These are phyloP conservation scores for Muntiacus reevesi DNA, from an alignment of 2,113 vertebrate genomes.

Conservation along the genomic window DNA sequence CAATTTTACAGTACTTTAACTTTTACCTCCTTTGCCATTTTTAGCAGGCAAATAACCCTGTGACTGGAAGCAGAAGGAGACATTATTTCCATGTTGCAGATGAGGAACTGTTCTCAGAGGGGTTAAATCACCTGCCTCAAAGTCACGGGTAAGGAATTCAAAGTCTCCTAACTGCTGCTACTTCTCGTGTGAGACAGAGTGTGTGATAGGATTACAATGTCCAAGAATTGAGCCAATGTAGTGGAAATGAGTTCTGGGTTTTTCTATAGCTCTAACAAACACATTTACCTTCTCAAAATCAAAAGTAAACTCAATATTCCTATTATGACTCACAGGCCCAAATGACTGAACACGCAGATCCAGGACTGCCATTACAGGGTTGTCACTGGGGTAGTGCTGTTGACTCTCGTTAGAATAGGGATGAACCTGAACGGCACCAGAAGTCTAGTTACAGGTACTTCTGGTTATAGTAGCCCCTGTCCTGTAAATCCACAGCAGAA, in stretches of 20 bases:
- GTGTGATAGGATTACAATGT: neutral
- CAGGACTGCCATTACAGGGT: neutral
- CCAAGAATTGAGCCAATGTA: neutral
- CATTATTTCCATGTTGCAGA: neutral
- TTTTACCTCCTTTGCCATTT: neutral
- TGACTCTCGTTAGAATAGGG: neutral
- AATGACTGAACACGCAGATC: neutral
- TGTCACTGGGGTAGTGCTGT: neutral
- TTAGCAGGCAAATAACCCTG: neutral
- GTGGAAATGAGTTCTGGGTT: neutral
- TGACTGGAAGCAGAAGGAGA: neutral
- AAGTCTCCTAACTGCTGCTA: neutral
- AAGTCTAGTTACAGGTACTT: neutral
- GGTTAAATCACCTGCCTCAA: neutral
- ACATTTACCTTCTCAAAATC: neutral
- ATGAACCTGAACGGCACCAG: neutral
- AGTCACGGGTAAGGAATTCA: neutral
- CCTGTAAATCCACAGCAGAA: neutral
- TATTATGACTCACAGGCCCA: neutral
- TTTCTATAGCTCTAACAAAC: neutral
- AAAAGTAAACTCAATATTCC: neutral
- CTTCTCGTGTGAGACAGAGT: neutral
- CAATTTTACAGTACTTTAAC: neutral
- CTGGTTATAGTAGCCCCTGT: neutral
- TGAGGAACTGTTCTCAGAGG: neutral